Evolutionary conservation across 2,113 vertebrate genomes (phyloP).

Genomic region (Potamarius usumacintae): DNA sequence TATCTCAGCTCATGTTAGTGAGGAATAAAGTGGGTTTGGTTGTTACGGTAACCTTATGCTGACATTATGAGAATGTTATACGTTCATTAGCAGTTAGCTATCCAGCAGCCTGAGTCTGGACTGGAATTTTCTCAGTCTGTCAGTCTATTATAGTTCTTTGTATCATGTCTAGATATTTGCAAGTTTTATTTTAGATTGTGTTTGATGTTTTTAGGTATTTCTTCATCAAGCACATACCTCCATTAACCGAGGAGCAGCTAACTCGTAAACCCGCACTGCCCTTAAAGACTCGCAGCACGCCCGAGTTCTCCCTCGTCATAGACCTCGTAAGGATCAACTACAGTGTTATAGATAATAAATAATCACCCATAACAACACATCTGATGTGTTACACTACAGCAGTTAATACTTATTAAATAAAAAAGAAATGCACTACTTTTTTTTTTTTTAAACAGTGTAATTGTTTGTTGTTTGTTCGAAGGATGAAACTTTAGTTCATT

Average conservation of each 20-base stretch:
- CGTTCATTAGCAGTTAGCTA: background rate
- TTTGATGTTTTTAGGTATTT: constrained; percentile 68
- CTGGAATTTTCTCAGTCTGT: background rate
- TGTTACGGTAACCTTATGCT: background rate
- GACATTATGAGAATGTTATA: background rate
- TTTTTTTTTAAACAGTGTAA: too few relatives aligned
- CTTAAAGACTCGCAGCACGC: constrained; percentile 97
- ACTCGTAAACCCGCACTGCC: constrained; percentile 96
- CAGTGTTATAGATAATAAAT: background rate
- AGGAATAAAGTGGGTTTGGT: background rate
- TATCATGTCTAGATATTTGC: background rate
- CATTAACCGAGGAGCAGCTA: constrained; percentile 95
- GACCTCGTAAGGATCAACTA: constrained; percentile 82
- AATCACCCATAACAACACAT: background rate
- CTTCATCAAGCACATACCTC: constrained; percentile 98
- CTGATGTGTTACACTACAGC: background rate
- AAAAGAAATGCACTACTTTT: too few relatives aligned
- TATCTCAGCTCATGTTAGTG: background rate
- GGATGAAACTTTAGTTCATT: constrained; percentile 99
- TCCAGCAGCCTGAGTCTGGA: background rate
- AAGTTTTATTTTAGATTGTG: background rate
- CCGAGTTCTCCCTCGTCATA: constrained; percentile 95
- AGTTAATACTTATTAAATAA: background rate
- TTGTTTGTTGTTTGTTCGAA: constrained; percentile 57
- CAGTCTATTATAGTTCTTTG: background rate